Evolutionary conservation across 1,140 invertebrate genomes (phyloP), one percentile per base, ranked within the genome.

Genomic region (Hermatobates lingyangjiaoensis): DNA sequence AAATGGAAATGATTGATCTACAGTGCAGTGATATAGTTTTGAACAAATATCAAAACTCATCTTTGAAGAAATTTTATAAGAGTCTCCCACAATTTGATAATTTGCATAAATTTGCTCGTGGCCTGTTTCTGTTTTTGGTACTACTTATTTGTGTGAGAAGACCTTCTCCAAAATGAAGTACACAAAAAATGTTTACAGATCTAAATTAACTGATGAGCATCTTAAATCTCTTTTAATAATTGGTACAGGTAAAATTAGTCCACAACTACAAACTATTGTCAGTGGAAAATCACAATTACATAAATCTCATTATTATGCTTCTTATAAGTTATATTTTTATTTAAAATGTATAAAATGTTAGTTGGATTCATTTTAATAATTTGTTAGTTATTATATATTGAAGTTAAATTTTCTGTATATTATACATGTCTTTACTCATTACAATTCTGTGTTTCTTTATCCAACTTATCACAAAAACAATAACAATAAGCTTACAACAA

Each of bases 211-310:
- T 24, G 49, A 54, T 45, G 40, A 54, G 45, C 46, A 48, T 23
- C 39, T 20, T 39, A 52, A 26, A 54, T 40, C 44, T 50, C 21
- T 51, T 48, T 55, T 54, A 39, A 48, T 53, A 51, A 56, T 53
- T 51, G 23, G 0, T 49, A 56, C 50, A 45, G 50, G 34, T 54
- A 48, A 54, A 45, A 51, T 56, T 52, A 26, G 26, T 14, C 45
- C 45, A 48, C 45, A 48, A 48, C 45, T 48, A 27, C 45, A 48
- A 48, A 48, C 45, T 47, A 50, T 55, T 57, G 53, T 52, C 53
- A 34, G 50, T 55, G 53, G 53, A 54, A 44, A 50, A 51, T 54
- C 21, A 4, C 27, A 46, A 53, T 64, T 65, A 66, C 62, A 62
- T 65, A 65, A 65, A 48, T 48, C 24, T 48, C 45, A 48, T 48